These are phyloP conservation scores for Pangasius mekongensis DNA, from an alignment of 2,797 vertebrate species.

Conservation along the genomic window DNA sequence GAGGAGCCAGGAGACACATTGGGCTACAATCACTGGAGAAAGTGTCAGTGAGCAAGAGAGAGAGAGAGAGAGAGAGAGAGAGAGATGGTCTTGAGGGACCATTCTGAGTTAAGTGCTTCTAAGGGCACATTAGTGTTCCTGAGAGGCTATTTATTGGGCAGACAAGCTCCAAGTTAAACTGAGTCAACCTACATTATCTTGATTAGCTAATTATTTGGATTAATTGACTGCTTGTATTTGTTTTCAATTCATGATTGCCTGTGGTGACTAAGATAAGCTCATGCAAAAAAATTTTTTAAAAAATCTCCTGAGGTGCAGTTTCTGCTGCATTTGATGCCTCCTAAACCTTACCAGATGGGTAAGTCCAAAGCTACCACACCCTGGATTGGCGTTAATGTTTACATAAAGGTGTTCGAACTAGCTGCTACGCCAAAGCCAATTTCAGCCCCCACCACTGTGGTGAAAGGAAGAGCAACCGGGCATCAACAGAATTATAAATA, in stretches of 20 bases:
- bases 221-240: constrained; percentile 3
- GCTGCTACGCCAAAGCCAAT: neutral
- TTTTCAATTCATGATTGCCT: neutral
- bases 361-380: neutral
- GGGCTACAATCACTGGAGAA: constrained; percentile 13
- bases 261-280: neutral
- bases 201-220: constrained; percentile 22
- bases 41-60: neutral
- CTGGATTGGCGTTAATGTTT: neutral
- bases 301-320: neutral
- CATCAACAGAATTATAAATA: neutral
- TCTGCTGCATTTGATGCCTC: neutral
- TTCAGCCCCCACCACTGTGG: neutral
- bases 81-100: constrained; percentile 19
- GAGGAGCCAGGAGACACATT: constrained; percentile 28
- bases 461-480: neutral
- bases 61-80: neutral
- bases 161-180: neutral
- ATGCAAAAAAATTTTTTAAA: neutral
- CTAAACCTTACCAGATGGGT: neutral
- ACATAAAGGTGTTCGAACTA: neutral
- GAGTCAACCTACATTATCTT: constrained; percentile 16
- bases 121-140: constrained; percentile 15
- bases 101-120: constrained; percentile 30
- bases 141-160: constrained; percentile 27